Base-by-base conservation (phyloP, 2,888 invertebrate genomes). In the Listrodromus nycthemerus region DNA sequence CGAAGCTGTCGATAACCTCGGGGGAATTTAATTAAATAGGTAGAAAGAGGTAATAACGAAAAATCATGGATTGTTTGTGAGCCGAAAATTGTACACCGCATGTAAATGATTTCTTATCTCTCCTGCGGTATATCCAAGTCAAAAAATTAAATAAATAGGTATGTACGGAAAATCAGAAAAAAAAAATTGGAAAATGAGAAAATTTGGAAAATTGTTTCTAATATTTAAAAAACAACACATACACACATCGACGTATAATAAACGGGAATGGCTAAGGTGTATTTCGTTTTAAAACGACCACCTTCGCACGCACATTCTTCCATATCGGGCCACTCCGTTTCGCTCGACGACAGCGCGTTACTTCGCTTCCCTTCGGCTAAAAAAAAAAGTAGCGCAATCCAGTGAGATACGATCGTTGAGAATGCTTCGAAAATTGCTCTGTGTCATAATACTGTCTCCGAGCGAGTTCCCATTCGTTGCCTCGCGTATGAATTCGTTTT, bases 401-500 rank as follows among this genome's bases (percentile, higher is more conserved):
- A 48, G 73, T 30, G 61, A 61, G 27, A 61, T 24, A 48, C 61
- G 5, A 8, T 21, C 70, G 45, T 55, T 21, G 55, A 21, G 16
- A 48, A 50, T 50, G 6, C 21, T 33, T 75, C n/a, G 45, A 75
- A 75, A 75, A 75, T 65, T 63, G 73, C 19, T 30, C 45, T 58
- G 45, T 61, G 73, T 58, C 61, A 61, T 73, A 73, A 73, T 73
- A 41, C 13, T 45, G 73, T 73, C 45, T 30, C 61, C 45, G 13
- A 61, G 41, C 27, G 58, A 16, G 61, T 73, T 73, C n/a, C 55
- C 58, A 58, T 70, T 70, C 63, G 33, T 71, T 80, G 48, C 58
- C 48, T 66, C 61, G 66, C 67, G 63, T 80, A 69, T 63, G 73
- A 73, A 77, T 80, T 24, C 24, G 16, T 58, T 58, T 30, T 58